Conservation (phyloP, 2,888 invertebrate species). For the Myathropa florea region DNA sequence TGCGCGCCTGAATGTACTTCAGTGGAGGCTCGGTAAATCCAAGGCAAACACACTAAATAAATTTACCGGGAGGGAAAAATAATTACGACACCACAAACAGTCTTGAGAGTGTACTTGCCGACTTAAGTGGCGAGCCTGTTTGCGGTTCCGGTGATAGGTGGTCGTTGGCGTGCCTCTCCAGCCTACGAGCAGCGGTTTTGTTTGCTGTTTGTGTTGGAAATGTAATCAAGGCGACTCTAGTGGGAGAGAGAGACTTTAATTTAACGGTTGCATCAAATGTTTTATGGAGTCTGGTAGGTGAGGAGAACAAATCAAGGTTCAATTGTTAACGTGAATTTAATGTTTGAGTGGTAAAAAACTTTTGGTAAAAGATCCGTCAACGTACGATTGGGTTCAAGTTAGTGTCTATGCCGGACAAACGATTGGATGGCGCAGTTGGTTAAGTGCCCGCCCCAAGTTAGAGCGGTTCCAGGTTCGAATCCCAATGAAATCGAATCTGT, state of each 20-base stretch:
- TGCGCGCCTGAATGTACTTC: neutral
- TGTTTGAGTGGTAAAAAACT: no score
- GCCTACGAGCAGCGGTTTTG: neutral
- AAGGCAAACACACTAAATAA: constrained; percentile 33
- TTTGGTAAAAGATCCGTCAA: no score
- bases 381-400: no score
- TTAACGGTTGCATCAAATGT: neutral
- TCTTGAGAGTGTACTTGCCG: constrained; percentile 1
- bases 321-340: no score
- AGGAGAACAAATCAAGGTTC: neutral
- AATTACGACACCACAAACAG: constrained; percentile 38
- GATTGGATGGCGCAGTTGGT: no score
- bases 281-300: no score
- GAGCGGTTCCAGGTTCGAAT: no score
- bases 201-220: constrained; percentile 1
- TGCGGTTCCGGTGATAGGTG: neutral
- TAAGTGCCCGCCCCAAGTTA: no score
- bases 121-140: constrained; percentile 16
- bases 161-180: neutral
- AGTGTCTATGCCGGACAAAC: no score
- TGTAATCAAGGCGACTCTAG: neutral
- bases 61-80: constrained; percentile 13
- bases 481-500: no score
- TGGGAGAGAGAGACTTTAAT: neutral
- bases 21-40: neutral